phyloP scores from a whole-genome alignment of 2,113 vertebrate genomes.

The Euleptes europaea region DNA sequence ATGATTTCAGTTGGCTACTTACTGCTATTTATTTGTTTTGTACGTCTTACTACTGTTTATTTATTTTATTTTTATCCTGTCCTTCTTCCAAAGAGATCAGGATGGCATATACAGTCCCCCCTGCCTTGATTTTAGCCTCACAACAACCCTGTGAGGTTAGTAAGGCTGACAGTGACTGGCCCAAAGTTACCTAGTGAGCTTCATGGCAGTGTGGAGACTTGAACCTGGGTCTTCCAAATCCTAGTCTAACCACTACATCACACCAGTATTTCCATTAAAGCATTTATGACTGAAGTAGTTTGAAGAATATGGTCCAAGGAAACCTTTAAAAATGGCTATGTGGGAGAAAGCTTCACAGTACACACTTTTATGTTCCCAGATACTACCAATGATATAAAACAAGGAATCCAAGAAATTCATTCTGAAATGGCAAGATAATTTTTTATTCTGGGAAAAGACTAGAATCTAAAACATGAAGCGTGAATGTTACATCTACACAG shows the following conservation, averaged over 20 bases:
- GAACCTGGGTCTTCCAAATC: too few relatives aligned
- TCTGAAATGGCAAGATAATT: not conserved
- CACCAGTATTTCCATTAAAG: not conserved
- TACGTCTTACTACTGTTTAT: not conserved
- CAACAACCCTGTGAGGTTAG: too few relatives aligned
- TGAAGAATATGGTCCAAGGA: rapidly evolving
- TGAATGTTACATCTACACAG: not conserved
- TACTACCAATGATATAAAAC: rapidly evolving
- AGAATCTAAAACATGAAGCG: not conserved
- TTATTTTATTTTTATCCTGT: too few relatives aligned
- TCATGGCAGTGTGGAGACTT: too few relatives aligned
- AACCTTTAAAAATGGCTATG: not conserved
- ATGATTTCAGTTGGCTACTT: not conserved
- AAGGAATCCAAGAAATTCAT: not conserved
- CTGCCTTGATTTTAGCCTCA: too few relatives aligned
- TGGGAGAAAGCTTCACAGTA: not conserved
- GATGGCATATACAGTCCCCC: too few relatives aligned
- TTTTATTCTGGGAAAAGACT: not conserved
- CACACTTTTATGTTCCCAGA: not conserved
- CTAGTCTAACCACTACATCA: too few relatives aligned
- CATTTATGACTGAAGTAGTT: not conserved
- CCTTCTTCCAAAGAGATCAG: too few relatives aligned
- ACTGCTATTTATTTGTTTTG: not conserved
- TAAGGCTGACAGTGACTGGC: too few relatives aligned
- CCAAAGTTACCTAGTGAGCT: too few relatives aligned